Percentiles rank a stretch among this genome's conserved stretches.
These are phyloP conservation scores for Drosophila guanche DNA, from an alignment of 1,140 invertebrate genomes.

Conservation along the genomic window DNA sequence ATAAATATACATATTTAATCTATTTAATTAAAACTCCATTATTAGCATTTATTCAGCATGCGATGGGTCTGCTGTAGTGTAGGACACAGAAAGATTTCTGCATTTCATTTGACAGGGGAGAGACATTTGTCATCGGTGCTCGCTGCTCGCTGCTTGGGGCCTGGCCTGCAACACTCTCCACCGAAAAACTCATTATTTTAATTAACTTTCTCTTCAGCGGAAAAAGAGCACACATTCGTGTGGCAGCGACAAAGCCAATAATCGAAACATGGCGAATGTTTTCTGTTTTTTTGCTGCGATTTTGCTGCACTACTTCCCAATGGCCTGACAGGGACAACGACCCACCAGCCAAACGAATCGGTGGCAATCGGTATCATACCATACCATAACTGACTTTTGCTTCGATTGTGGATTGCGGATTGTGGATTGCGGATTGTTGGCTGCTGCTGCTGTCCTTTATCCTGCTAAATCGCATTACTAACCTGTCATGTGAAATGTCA, in stretches of 20 bases:
- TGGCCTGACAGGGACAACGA: too few relatives aligned
- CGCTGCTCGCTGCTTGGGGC: conserved; percentile 1
- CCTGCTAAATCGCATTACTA: conserved; percentile 83
- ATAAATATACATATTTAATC: conserved; percentile 30
- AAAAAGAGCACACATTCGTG: conserved; percentile 45
- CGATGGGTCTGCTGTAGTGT: conserved; percentile 21
- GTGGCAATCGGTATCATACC: neutral
- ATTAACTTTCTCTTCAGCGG: conserved; percentile 83
- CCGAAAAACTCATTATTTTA: conserved; percentile 82
- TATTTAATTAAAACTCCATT: conserved; percentile 81
- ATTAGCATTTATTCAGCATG: conserved; percentile 69
- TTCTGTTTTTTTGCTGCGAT: conserved; percentile 6
- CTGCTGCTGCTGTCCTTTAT: conserved; percentile 72
- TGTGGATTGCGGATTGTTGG: too few relatives aligned
- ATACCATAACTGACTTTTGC: conserved; percentile 20
- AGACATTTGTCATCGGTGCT: conserved; percentile 66
- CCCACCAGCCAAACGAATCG: too few relatives aligned
- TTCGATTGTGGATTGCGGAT: too few relatives aligned
- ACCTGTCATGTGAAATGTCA: conserved; percentile 83
- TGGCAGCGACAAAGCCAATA: conserved; percentile 42
- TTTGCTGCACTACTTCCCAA: conserved; percentile 24
- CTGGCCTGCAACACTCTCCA: conserved; percentile 50
- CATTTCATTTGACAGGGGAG: conserved; percentile 53
- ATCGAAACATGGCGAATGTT: conserved; percentile 36
- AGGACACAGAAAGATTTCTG: conserved; percentile 13